Evolutionary conservation across 2,888 invertebrate genomes (phyloP), one percentile per base, ranked within the genome.

Genomic region (Halictus quadricinctus): DNA sequence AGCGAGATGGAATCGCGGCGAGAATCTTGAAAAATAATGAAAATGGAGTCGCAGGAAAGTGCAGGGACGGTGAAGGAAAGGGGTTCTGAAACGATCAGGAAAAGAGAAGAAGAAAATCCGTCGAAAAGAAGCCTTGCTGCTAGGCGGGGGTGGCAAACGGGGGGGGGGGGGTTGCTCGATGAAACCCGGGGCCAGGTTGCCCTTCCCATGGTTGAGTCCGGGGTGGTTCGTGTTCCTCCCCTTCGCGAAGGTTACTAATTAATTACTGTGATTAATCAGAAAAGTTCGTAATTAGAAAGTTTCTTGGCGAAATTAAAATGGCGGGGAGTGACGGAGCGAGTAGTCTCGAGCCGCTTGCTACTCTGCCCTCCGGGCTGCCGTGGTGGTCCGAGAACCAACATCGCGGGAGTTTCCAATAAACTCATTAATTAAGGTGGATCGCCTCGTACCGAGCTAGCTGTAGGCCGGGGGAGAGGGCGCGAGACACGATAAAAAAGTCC

Each of bases 231-330:
- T 81, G 87, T 87, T 90, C 89, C 85, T 85, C 84, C 84, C 88
- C 86, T 81, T 80, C 88, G 91, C 90, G 90, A 87, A 88, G 91
- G 93, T 93, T 93, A 95, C 95, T 95, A 95, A 95, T 95, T 95
- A 95, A 95, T 95, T 95, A 95, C 95, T 95, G 95, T 95, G 95
- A 95, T 95, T 95, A 95, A 95, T 95, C 95, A 95, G 95, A 95
- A 95, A 95, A 95, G 95, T 95, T 95, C 92, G 95, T 95, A 95
- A 95, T 95, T 95, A 95, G 95, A 95, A 95, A 95, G 95, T 95
- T 95, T 95, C 95, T 94, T 94, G 92, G 94, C 92, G 94, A 95
- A 95, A 95, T 95, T 95, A 90, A 90, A 90, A 90, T 90, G 90
- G 90, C 88, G 89, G 88, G 76, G 87, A 90, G 89, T 90, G 90